Conservation (phyloP, 2,113 vertebrate genomes). For the Trachemys scripta region DNA sequence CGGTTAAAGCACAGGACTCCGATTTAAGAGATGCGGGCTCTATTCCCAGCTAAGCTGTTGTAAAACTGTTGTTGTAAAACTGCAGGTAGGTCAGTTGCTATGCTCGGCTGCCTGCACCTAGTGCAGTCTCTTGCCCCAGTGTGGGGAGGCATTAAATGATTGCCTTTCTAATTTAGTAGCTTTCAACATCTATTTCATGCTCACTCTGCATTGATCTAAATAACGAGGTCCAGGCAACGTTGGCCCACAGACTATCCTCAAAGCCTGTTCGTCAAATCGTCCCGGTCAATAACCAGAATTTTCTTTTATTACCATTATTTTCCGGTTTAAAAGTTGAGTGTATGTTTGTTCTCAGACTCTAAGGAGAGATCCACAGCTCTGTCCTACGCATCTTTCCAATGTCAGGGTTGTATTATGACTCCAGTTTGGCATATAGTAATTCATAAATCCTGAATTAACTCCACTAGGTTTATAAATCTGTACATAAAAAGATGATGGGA, state of each 20-base stretch:
- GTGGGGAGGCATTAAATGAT: background rate
- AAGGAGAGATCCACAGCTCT: background rate
- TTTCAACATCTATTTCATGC: background rate
- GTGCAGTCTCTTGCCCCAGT: background rate
- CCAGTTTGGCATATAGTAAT: rapidly evolving
- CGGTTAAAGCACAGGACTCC: background rate
- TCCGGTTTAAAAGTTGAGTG: rapidly evolving
- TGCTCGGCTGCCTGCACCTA: rapidly evolving
- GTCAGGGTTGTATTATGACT: background rate
- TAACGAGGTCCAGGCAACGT: background rate
- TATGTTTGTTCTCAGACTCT: rapidly evolving
- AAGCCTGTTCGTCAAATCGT: rapidly evolving
- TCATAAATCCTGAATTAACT: background rate
- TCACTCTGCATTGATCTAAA: rapidly evolving
- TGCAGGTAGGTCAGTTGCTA: background rate
- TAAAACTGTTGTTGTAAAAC: background rate
- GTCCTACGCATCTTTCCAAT: rapidly evolving
- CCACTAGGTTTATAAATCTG: background rate
- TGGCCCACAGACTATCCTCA: background rate
- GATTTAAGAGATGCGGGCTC: background rate
- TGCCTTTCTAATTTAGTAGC: rapidly evolving
- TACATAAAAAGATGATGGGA: rapidly evolving
- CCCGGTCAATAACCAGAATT: rapidly evolving
- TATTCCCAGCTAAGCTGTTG: background rate
- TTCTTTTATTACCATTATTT: rapidly evolving